Base-by-base conservation (phyloP, 2,113 vertebrate species). In the Desmodus rotundus region DNA sequence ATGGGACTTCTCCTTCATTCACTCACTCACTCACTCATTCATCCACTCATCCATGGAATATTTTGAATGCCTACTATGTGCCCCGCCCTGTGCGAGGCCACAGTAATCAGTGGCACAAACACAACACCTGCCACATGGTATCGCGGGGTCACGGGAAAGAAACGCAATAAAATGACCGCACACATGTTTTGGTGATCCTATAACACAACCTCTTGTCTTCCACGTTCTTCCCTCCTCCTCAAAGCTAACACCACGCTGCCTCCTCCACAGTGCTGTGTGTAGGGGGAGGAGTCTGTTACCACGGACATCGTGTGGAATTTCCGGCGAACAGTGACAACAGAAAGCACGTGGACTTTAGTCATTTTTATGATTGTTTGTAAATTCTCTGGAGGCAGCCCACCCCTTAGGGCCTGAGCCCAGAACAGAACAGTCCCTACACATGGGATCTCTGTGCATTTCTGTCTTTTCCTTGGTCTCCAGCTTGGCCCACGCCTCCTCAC, bases 391-490 rank as follows among this genome's bases (percentile, higher is more conserved):
- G 47, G 56, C 56, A 14, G 14, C 5, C 12, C 14, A 33, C 14
- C 33, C 56, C 19, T 15, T 17, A 19, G 41, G 33, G 47, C 4
- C 33, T 47, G 24, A 41, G n/a, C 58, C 36, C 16, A 12, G 47
- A 6, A 24, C 3, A 4, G 43, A 11, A 8, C 54, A 14, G 36
- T 47, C 38, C 45, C 33, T 45, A 4, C 1, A 0, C 24, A 41
- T 0, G 2, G 68, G 11, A 24, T 19, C 13, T 4, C 33, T 22
- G 3, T 0, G 38, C 61, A 41, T 4, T 20, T 11, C 45, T 26
- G 28, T 36, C 65, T 45, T 45, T 22, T 9, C 52, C 2, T 9
- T 20, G 1, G 2, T 22, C 43, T 78, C 28, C 1, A 0, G 19
- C 4, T 52, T 3, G 63, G 28, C 12, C 63, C 24, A 0, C 10